These are phyloP conservation scores for Dinocampus coccinellae DNA, from an alignment of 2,888 invertebrate genomes.

Conservation along the genomic window DNA sequence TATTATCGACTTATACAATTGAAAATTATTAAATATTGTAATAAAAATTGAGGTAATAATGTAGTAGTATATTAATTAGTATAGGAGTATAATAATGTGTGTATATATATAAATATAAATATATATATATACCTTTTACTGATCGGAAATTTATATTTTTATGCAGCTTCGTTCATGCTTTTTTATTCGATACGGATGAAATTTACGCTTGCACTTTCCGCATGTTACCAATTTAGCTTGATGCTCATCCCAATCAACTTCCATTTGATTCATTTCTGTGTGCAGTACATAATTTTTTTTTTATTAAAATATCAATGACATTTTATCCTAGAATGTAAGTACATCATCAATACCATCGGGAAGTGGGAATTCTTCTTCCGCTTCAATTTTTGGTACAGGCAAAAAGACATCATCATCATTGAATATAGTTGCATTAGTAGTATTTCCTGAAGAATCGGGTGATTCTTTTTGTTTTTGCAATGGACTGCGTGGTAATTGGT, in stretches of 20 bases:
- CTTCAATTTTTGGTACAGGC: conserved; percentile 34
- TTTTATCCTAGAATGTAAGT: neutral
- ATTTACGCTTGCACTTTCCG: conserved; percentile 55
- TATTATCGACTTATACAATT: neutral
- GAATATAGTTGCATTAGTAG: conserved; percentile 10
- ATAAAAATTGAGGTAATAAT: neutral
- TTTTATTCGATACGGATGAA: conserved; percentile 52
- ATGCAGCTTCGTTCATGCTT: conserved; percentile 46
- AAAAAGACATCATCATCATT: conserved; percentile 29
- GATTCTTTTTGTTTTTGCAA: conserved; percentile 2
- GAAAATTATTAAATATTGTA: neutral
- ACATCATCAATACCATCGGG: conserved; percentile 21
- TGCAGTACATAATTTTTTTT: too few species aligned
- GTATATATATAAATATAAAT: neutral
- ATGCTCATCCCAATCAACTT: conserved; percentile 56
- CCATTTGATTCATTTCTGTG: conserved; percentile 41
- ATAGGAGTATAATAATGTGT: too few species aligned
- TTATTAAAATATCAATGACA: neutral
- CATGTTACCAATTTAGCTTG: conserved; percentile 52
- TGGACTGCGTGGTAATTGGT: conserved; percentile 54
- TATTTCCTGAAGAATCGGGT: conserved; percentile 1
- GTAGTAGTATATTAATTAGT: neutral
- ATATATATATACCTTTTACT: neutral
- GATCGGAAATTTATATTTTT: conserved; percentile 8
- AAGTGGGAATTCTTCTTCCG: conserved; percentile 11